Percentiles rank a stretch among this genome's conserved stretches.
These are phyloP conservation scores for Bujurquina vittata DNA, from an alignment of 2,113 vertebrate species.

Conservation along the genomic window DNA sequence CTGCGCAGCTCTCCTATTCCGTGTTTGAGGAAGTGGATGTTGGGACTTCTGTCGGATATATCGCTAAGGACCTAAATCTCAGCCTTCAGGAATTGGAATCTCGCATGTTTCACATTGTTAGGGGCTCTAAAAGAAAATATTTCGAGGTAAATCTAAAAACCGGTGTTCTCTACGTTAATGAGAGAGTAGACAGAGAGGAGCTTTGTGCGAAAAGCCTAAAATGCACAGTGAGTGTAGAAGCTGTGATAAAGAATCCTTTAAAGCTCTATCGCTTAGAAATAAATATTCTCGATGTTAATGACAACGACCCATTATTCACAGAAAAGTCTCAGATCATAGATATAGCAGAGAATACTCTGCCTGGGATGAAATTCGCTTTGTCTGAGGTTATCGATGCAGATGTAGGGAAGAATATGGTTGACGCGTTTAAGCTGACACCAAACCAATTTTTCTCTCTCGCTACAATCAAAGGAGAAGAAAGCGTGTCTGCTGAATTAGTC, in stretches of 20 bases:
- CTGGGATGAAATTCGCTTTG: neutral
- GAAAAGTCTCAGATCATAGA: neutral
- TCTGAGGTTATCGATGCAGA: neutral
- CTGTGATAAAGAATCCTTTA: slow-evolving; percentile 69
- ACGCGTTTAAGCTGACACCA: neutral
- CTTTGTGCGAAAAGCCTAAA: slow-evolving; percentile 43
- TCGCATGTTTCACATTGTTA: slow-evolving; percentile 66
- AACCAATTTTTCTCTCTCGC: slow-evolving; percentile 2
- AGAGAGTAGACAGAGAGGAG: slow-evolving; percentile 62
- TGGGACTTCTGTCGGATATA: slow-evolving; percentile 67
- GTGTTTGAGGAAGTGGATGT: slow-evolving; percentile 66
- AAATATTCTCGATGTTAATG: slow-evolving; percentile 73
- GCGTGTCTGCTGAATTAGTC: slow-evolving; percentile 62
- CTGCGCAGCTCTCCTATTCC: slow-evolving; percentile 62
- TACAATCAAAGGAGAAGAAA: neutral
- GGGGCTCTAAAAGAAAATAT: slow-evolving; percentile 58
- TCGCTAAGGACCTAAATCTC: slow-evolving; percentile 69
- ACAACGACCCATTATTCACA: slow-evolving; percentile 52
- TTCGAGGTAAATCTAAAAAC: slow-evolving; percentile 72
- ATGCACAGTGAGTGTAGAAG: slow-evolving; percentile 58
- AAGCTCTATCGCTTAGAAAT: slow-evolving; percentile 72
- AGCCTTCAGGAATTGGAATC: slow-evolving; percentile 58
- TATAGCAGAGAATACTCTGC: neutral
- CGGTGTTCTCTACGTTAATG: slow-evolving; percentile 57
- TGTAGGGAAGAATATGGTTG: neutral